phyloP scores from a whole-genome alignment of 1,140 invertebrate species.

The Copidosoma floridanum region DNA sequence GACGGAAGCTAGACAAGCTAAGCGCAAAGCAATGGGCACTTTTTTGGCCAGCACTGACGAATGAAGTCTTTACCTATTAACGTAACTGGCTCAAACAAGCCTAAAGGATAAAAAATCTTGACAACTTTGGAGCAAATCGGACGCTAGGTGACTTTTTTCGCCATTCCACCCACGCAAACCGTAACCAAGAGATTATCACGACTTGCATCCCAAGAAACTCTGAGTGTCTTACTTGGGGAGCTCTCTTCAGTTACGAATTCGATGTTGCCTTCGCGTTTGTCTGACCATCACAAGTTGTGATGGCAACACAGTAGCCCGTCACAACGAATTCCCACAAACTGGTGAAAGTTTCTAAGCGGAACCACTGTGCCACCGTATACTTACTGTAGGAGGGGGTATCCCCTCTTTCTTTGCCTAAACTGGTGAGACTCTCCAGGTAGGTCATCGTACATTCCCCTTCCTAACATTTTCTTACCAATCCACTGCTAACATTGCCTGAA shows the following conservation, averaged over 20 bases:
- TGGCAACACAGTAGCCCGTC: too few relatives aligned
- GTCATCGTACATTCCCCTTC: too few relatives aligned
- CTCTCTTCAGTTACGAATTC: not conserved
- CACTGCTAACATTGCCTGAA: too few relatives aligned
- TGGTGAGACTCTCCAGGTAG: too few relatives aligned
- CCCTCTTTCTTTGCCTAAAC: too few relatives aligned
- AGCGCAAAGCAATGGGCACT: not conserved
- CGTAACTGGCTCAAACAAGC: not conserved
- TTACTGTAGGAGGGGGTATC: too few relatives aligned
- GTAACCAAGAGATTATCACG: not conserved
- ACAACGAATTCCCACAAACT: too few relatives aligned
- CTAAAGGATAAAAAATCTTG: not conserved
- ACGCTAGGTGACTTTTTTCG: not conserved
- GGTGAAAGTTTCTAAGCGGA: too few relatives aligned
- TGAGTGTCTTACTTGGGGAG: not conserved
- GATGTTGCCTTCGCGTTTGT: not conserved
- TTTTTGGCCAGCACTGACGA: not conserved
- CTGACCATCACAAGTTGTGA: not conserved
- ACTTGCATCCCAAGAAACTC: not conserved
- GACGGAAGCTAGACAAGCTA: too few relatives aligned
- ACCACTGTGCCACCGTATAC: too few relatives aligned
- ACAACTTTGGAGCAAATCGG: not conserved
- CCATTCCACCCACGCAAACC: not conserved
- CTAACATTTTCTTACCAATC: too few relatives aligned
- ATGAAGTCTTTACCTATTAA: not conserved